A percentile compares a stretch with the other conserved stretches of the same genome.
Conservation (phyloP, 2,113 vertebrate species). For the Sceloporus tristichus region DNA sequence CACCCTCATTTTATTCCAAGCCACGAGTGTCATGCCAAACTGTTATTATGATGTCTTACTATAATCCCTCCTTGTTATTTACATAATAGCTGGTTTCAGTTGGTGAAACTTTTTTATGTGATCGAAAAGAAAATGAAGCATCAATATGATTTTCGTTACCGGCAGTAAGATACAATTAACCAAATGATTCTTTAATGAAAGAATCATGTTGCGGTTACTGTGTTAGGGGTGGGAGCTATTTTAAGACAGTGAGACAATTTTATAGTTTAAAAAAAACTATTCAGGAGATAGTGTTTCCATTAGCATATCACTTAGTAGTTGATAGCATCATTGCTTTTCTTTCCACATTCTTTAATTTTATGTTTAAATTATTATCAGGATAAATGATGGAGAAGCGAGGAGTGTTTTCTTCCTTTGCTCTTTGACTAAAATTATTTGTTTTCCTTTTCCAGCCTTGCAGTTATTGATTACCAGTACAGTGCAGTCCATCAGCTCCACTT, state of each 20-base stretch:
- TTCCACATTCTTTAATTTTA: slow-evolving; percentile 56
- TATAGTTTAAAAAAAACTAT: slow-evolving; percentile 56
- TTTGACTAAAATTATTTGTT: background rate
- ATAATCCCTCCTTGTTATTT: slow-evolving; percentile 67
- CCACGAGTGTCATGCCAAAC: slow-evolving; percentile 41
- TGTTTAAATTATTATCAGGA: background rate
- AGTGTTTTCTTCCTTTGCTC: background rate
- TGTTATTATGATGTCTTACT: slow-evolving; percentile 66
- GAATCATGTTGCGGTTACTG: slow-evolving; percentile 69
- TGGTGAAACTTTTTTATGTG: slow-evolving; percentile 71
- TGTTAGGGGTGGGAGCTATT: slow-evolving; percentile 65
- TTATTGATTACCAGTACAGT: background rate
- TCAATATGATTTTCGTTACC: slow-evolving; percentile 56
- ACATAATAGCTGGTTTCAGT: slow-evolving; percentile 70
- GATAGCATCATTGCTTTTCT: slow-evolving; percentile 65
- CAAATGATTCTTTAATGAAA: slow-evolving; percentile 72
- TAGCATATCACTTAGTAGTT: slow-evolving; percentile 67
- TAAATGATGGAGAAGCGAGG: background rate
- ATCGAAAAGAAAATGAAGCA: slow-evolving; percentile 66
- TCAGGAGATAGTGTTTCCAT: slow-evolving; percentile 67
- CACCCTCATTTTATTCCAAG: slow-evolving; percentile 54
- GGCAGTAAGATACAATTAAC: slow-evolving; percentile 74
- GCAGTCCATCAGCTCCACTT: background rate
- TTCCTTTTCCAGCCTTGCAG: background rate
- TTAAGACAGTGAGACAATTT: slow-evolving; percentile 70